Base-by-base conservation (phyloP, 2,888 invertebrate genomes). In the Gasteruption jaculator region DNA sequence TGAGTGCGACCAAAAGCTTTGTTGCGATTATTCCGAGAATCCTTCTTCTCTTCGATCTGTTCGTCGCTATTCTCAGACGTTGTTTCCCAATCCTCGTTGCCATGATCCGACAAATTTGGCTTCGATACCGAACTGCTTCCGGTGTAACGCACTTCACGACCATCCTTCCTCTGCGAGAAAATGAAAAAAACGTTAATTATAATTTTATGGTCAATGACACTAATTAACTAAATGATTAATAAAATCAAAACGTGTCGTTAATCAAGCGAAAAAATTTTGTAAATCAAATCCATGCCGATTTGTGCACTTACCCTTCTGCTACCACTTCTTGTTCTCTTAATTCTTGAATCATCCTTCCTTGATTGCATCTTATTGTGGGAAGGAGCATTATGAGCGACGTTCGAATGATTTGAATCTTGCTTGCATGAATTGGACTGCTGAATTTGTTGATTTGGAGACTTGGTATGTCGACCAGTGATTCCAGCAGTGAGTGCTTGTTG, bases 1-100 rank as follows among this genome's bases (percentile, higher is more conserved):
- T 55, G 54, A 46, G 48, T 59, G 11, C 67, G 57, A 27, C 51
- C 54, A 24, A 65, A 65, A 24, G 53, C 54, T 41, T 63, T 70
- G 38, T 58, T 62, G 25, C 68, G 63, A 24, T 49, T 57, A 32
- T 57, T 60, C 35, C 62, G 59, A 31, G 57, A 52, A 7, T 66
- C 65, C 44, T 72, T 71, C 15, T 64, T 56, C 34, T 71, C 73
- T 41, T 71, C 74, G 7, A 60, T 49, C 27, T 71, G 74, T 15
- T 66, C 70, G 48, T 82, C 88, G 68, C 87, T 88, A 73, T 86
- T 86, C 71, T 90, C 90, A 5, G 87, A 86, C 12, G 86, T 88
- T 30, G 87, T 86, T 66, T 88, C 89, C 83, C 86, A 86, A 59
- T 85, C 78, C 57, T 81, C 82, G 52, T 80, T 81, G 48, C 79